These are phyloP conservation scores for Lacanobia oleracea DNA, from an alignment of 2,888 invertebrate species.

Conservation along the genomic window DNA sequence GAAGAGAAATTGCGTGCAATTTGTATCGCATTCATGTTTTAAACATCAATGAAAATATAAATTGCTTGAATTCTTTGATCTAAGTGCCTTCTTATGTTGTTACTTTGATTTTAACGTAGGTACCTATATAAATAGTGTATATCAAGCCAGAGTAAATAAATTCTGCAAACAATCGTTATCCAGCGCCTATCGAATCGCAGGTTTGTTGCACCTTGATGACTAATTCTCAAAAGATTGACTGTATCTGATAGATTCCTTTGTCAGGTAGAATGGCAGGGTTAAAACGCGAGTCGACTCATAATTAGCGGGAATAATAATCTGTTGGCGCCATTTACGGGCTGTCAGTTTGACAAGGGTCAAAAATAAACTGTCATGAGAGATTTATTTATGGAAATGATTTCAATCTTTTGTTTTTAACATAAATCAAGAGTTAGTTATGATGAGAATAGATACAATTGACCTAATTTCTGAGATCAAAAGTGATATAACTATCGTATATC, in stretches of 20 bases:
- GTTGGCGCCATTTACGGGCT: conserved; percentile 47
- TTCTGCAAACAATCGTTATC: conserved; percentile 1
- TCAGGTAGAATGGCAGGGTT: conserved; percentile 42
- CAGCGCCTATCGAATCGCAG: conserved; percentile 10
- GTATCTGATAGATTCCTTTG: conserved; percentile 48
- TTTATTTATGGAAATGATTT: conserved; percentile 37
- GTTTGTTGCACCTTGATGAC: conserved; percentile 50
- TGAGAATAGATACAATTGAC: background rate
- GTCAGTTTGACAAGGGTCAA: conserved; percentile 59
- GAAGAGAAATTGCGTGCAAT: conserved; percentile 52
- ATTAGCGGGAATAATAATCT: conserved; percentile 51
- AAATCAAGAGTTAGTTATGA: conserved; percentile 14
- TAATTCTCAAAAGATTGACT: conserved; percentile 38
- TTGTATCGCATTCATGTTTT: conserved; percentile 47
- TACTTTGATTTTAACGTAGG: background rate
- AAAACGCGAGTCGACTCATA: conserved; percentile 49
- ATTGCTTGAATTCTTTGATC: conserved; percentile 42
- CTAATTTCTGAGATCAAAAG: conserved; percentile 34
- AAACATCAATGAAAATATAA: conserved; percentile 51
- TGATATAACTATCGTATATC: conserved; percentile 14
- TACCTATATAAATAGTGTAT: background rate
- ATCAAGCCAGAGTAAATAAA: background rate
- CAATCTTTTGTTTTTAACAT: conserved; percentile 28
- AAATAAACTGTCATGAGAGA: conserved; percentile 19
- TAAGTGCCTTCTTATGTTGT: background rate